phyloP scores from a whole-genome alignment of 2,888 invertebrate genomes.

The Cheiracanthium punctorium region DNA sequence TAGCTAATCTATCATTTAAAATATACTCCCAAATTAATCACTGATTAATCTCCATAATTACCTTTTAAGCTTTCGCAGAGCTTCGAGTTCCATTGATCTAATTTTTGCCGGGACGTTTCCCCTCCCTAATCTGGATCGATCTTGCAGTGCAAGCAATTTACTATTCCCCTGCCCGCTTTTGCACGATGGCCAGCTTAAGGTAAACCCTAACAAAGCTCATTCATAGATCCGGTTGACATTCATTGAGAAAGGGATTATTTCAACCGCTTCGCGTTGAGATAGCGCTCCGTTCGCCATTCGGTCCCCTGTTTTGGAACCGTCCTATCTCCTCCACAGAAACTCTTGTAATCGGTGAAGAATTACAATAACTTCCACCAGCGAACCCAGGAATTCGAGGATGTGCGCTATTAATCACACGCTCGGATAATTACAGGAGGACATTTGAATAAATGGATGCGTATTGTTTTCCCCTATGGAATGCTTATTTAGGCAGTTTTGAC shows the following conservation, averaged over 20 bases:
- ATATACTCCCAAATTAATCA: not conserved
- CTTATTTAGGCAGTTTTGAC: too few relatives aligned
- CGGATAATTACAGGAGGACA: not conserved
- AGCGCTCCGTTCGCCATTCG: not conserved
- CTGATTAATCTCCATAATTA: not conserved
- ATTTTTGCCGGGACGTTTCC: not conserved
- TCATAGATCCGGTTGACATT: conserved; percentile 25
- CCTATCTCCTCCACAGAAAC: not conserved
- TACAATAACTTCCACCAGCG: not conserved
- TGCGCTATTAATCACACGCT: not conserved
- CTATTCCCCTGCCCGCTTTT: not conserved
- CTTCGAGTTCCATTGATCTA: not conserved
- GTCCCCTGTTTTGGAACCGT: not conserved
- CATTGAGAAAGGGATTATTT: conserved; percentile 41
- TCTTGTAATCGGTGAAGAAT: not conserved
- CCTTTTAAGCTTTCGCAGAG: not conserved
- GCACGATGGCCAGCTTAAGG: not conserved
- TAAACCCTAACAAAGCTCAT: not conserved
- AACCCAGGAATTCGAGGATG: not conserved
- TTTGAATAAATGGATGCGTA: not conserved
- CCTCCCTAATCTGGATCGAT: not conserved
- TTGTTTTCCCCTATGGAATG: too few relatives aligned
- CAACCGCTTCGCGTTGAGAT: not conserved
- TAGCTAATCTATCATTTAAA: not conserved
- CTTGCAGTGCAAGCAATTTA: not conserved